These are phyloP conservation scores for Campylorhamphus procurvoides DNA, from an alignment of 2,113 vertebrate species.

Conservation along the genomic window DNA sequence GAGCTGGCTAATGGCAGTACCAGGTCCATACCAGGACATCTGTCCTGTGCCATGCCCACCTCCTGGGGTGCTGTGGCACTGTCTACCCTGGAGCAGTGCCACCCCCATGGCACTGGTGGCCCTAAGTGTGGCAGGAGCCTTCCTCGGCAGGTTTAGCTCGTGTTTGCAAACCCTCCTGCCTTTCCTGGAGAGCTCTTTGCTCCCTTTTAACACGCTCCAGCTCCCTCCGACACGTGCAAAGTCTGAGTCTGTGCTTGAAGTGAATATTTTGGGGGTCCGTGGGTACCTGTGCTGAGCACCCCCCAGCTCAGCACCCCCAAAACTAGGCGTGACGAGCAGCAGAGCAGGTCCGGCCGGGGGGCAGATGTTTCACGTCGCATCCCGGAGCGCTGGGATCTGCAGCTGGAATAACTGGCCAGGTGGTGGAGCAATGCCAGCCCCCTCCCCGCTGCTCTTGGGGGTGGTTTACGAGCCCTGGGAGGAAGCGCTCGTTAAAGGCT, in stretches of 20 bases:
- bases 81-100: not conserved
- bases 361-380: not conserved
- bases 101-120: not conserved
- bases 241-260: not conserved
- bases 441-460: not conserved
- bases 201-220: not conserved
- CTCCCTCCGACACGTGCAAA: not conserved
- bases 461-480: not conserved
- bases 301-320: no score
- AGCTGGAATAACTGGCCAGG: constrained; percentile 9
- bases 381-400: not conserved
- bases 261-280: not conserved
- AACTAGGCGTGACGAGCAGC: accelerated
- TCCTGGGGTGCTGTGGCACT: not conserved
- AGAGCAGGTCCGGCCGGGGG: not conserved
- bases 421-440: not conserved
- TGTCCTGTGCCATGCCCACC: accelerated
- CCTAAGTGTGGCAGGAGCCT: no score
- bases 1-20: not conserved
- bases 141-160: not conserved
- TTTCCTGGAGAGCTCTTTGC: not conserved
- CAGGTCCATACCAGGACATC: not conserved
- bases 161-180: not conserved
- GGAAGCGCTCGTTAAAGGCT: not conserved
- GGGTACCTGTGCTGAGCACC: not conserved